Evolutionary conservation across 2,888 invertebrate species (phyloP), one percentile per base, ranked within the genome.

Genomic region (Apodemia zela): DNA sequence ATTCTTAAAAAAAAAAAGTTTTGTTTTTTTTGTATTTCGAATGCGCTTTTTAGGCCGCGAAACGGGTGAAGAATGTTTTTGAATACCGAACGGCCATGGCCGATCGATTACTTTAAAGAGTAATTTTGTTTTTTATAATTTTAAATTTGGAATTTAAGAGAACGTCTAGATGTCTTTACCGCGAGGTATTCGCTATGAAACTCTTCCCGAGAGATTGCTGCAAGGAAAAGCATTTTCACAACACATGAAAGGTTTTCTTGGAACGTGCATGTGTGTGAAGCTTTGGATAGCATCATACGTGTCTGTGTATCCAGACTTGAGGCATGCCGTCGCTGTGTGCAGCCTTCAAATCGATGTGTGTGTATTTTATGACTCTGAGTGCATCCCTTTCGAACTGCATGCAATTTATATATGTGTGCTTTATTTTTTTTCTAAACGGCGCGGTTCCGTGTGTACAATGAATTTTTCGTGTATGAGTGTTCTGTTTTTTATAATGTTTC

Each of bases 151-250:
- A 73, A 82, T 82, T 81, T 75, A 73, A 74, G 77, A 82, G 84
- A 83, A 83, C 88, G 86, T 80, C 79, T 78, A 80, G 82, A 84
- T 81, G 91, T 89, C 90, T 91, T 90, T 91, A 91, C 91, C 91
- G 91, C 91, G 91, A 91, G 91, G 91, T 91, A 89, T 89, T 88
- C 91, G 89, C 91, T 91, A 84, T 90, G 89, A 84, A 91, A 91
- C 91, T 91, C 91, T 91, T 89, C 87, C 89, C 89, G 89, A 87
- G 87, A 89, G 89, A 85, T 90, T 88, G 89, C 82, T 87, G 91
- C 91, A 90, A 91, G 90, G 90, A 91, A 91, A 91, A 90, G 91
- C 90, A 91, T 91, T 90, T 88, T 84, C 81, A 76, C 85, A 85
- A 91, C 89, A 91, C 90, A 91, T 86, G 73, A 78, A 90, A 79